Percentiles rank a stretch among this genome's conserved stretches.
Evolutionary conservation across 2,797 vertebrate species (phyloP).

Genomic region (Hippoglossus hippoglossus): DNA sequence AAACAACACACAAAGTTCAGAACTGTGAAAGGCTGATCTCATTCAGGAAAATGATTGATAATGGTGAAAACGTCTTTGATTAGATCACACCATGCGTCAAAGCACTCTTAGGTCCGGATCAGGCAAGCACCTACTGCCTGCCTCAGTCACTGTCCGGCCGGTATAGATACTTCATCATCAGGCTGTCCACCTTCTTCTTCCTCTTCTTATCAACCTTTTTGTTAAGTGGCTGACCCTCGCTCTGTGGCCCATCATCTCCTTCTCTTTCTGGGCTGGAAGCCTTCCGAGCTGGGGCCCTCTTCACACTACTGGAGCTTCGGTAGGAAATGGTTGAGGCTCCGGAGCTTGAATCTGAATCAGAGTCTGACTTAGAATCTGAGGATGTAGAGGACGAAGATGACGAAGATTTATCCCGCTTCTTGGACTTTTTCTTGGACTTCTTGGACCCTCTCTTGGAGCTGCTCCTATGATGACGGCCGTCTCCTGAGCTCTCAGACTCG

Average conservation of each 20-base stretch:
- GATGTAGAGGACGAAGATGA: constrained; percentile 82
- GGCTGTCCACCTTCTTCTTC: constrained; percentile 93
- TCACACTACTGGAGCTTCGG: constrained; percentile 91
- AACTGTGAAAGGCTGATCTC: not conserved
- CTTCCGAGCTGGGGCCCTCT: constrained; percentile 84
- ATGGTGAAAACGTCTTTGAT: constrained; percentile 43
- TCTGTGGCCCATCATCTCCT: constrained; percentile 29
- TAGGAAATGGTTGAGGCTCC: constrained; percentile 90
- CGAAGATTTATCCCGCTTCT: constrained; percentile 76
- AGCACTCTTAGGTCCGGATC: constrained; percentile 70
- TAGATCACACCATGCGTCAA: constrained; percentile 84
- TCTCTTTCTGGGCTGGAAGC: constrained; percentile 52
- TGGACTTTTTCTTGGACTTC: constrained; percentile 89
- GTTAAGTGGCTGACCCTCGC: constrained; percentile 54
- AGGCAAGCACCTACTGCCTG: constrained; percentile 88
- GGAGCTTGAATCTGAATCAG: constrained; percentile 86
- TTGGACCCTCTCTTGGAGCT: constrained; percentile 88
- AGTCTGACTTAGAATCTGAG: constrained; percentile 80
- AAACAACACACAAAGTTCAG: not conserved
- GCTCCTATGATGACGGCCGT: constrained; percentile 73
- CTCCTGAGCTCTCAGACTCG: constrained; percentile 79
- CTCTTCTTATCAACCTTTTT: constrained; percentile 92
- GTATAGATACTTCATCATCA: constrained; percentile 99
- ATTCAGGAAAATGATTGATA: not conserved
- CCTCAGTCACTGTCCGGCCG: constrained; percentile 94